A percentile compares a stretch with the other conserved stretches of the same genome.
phyloP scores from a whole-genome alignment of 2,113 vertebrate species.

The Oncorhynchus clarkii region DNA sequence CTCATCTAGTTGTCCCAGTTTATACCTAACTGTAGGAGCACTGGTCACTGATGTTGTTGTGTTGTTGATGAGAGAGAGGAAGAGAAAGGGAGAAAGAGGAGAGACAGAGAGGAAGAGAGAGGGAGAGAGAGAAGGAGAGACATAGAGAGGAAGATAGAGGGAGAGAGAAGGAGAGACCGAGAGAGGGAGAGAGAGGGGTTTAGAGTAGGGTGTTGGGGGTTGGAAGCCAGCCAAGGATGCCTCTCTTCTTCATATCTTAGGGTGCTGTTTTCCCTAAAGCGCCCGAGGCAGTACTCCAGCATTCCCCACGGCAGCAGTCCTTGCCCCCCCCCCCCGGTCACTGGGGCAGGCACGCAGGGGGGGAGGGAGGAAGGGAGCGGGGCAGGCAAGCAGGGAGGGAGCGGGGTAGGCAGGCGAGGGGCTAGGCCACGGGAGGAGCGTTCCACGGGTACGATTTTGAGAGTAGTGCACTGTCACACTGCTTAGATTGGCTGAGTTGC shows the following conservation, averaged over 20 bases:
- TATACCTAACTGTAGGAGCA: neutral
- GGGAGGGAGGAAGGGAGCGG: slow-evolving; percentile 36
- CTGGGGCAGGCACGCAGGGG: slow-evolving; percentile 6
- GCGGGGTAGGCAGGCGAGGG: neutral
- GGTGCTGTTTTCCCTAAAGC: slow-evolving; percentile 81
- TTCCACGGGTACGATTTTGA: slow-evolving; percentile 82
- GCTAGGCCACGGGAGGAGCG: slow-evolving; percentile 74
- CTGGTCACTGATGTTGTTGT: slow-evolving; percentile 50
- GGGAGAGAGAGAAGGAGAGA: neutral
- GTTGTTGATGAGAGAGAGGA: slow-evolving; percentile 83
- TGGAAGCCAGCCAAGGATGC: slow-evolving; percentile 11
- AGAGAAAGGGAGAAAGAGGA: slow-evolving; percentile 9
- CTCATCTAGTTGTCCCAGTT: slow-evolving; percentile 1
- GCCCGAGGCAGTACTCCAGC: slow-evolving; percentile 84
- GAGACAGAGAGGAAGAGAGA: neutral
- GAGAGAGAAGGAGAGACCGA: neutral
- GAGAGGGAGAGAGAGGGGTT: neutral
- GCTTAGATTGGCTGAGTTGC: slow-evolving; percentile 89
- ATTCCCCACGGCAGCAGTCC: slow-evolving; percentile 82
- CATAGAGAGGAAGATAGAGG: neutral
- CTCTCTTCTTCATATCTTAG: slow-evolving; percentile 67
- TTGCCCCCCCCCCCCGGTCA: slow-evolving; percentile 80
- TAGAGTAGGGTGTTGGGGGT: neutral
- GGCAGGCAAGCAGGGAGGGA: slow-evolving; percentile 6
- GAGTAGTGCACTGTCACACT: slow-evolving; percentile 81